A percentile compares a stretch with the other conserved stretches of the same genome.
These are phyloP conservation scores for Pimephales promelas DNA, from an alignment of 2,113 vertebrate genomes.

Conservation along the genomic window DNA sequence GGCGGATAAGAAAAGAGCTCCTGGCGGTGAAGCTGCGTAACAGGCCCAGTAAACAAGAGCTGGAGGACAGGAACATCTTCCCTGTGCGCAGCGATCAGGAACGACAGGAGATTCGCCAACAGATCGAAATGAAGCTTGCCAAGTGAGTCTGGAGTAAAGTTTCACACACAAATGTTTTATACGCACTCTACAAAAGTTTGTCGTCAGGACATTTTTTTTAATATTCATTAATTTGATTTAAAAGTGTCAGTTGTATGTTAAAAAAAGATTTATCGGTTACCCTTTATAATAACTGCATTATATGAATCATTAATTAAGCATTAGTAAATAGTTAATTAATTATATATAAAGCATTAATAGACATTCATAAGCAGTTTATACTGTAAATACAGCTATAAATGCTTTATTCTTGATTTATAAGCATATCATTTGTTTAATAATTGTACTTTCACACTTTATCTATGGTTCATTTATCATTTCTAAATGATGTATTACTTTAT, in stretches of 20 bases:
- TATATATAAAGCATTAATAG: too few species aligned
- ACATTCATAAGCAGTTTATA: too few species aligned
- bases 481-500: too few species aligned
- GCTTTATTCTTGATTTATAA: too few species aligned
- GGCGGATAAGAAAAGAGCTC: constrained; percentile 93
- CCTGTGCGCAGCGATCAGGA: constrained; percentile 92
- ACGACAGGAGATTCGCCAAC: constrained; percentile 93
- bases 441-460: too few species aligned
- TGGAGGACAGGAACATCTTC: constrained; percentile 97
- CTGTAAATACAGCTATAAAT: too few species aligned
- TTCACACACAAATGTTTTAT: neutral
- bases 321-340: too few species aligned
- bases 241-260: neutral
- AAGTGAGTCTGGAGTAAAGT: constrained; percentile 82
- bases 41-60: constrained; percentile 93
- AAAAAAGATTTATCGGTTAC: too few species aligned
- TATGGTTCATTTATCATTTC: too few species aligned
- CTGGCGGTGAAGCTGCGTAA: constrained; percentile 92
- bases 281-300: too few species aligned
- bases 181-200: neutral
- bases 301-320: too few species aligned
- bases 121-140: constrained; percentile 95
- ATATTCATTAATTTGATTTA: neutral
- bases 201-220: neutral
- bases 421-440: too few species aligned